These are phyloP conservation scores for Panorpa germanica DNA, from an alignment of 2,888 invertebrate species.

Conservation along the genomic window DNA sequence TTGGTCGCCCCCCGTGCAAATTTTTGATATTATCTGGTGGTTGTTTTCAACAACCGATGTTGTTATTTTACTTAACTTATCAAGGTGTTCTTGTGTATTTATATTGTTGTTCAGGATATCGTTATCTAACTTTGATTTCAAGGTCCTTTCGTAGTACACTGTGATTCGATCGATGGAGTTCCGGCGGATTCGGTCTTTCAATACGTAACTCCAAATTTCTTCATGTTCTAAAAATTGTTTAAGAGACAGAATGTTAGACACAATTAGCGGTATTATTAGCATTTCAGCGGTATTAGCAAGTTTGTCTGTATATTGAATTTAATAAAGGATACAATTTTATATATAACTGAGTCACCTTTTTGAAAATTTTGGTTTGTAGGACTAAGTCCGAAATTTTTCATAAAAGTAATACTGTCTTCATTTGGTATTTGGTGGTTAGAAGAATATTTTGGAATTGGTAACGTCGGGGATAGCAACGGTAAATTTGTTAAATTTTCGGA, in stretches of 20 bases:
- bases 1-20: conserved; percentile 13
- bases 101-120: conserved; percentile 20
- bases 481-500: too few species aligned
- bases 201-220: conserved; percentile 38
- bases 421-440: conserved; percentile 19
- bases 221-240: conserved; percentile 40
- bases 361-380: conserved; percentile 22
- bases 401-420: conserved; percentile 13
- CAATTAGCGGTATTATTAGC: too few species aligned
- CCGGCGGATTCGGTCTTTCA: conserved; percentile 39
- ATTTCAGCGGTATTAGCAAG: not conserved
- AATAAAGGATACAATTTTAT: not conserved
- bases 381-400: conserved; percentile 19
- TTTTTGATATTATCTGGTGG: conserved; percentile 21
- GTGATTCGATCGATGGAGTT: conserved; percentile 27
- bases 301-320: not conserved
- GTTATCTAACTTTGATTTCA: too few species aligned
- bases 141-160: conserved; percentile 24
- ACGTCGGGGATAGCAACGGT: too few species aligned
- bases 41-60: conserved; percentile 28
- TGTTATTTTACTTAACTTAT: conserved; percentile 27
- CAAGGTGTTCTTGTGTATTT: conserved; percentile 21
- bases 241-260: too few species aligned
- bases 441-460: conserved; percentile 22
- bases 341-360: conserved; percentile 19